Conservation (phyloP, 2,797 vertebrate species). For the Onychomys arenicola region DNA sequence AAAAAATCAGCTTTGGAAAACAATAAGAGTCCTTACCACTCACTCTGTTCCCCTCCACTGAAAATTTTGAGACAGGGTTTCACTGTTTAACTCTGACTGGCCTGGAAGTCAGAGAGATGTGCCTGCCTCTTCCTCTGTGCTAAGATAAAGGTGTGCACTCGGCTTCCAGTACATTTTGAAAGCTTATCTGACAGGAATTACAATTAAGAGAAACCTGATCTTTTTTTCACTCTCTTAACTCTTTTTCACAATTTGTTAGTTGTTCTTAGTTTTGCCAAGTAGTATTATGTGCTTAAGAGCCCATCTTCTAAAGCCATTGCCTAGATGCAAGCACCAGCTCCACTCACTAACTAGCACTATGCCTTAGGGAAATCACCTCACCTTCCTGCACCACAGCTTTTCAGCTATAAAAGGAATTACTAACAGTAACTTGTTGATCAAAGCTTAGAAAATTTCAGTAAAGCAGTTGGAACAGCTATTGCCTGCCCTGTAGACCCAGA, state of each 20-base stretch:
- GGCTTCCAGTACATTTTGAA: conserved; percentile 32
- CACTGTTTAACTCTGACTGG: background rate
- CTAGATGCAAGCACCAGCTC: background rate
- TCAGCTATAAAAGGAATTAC: background rate
- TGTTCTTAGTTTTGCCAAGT: conserved; percentile 20
- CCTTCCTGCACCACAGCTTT: background rate
- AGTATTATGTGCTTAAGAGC: background rate
- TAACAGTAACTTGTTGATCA: background rate
- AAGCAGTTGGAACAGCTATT: conserved; percentile 29
- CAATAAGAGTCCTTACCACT: background rate
- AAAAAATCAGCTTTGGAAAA: conserved; percentile 35
- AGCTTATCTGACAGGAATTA: conserved; percentile 54
- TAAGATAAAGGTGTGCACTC: background rate
- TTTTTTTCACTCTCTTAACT: conserved; percentile 24
- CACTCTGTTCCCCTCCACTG: conserved; percentile 2
- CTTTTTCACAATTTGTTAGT: background rate
- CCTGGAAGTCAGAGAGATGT: background rate
- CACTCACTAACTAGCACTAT: background rate
- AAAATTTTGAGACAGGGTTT: background rate
- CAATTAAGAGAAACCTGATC: background rate
- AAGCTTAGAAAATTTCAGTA: background rate
- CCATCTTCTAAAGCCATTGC: background rate
- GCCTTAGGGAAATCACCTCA: background rate
- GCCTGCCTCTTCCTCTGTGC: background rate
- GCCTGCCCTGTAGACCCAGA: background rate